Evolutionary conservation across 2,888 invertebrate genomes (phyloP).

Genomic region (Amphimallon solstitiale): DNA sequence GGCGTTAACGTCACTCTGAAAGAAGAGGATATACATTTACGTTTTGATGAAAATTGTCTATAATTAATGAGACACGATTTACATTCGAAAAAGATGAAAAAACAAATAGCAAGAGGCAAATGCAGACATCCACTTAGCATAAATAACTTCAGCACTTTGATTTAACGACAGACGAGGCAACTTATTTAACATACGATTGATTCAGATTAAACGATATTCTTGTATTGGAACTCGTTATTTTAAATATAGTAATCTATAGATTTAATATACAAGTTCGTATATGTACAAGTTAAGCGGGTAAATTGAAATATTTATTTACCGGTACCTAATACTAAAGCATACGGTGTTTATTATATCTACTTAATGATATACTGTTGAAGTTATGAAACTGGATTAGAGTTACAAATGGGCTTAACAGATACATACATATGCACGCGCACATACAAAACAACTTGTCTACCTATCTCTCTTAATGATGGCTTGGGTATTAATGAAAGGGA

Average conservation of each 20-base stretch:
- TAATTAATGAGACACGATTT: conserved; percentile 29
- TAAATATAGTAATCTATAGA: conserved; percentile 1
- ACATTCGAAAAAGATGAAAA: conserved; percentile 15
- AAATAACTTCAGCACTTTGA: not conserved
- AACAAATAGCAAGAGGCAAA: conserved; percentile 7
- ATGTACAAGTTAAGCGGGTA: not conserved
- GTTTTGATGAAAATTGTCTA: conserved; percentile 24
- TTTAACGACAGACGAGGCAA: conserved; percentile 15
- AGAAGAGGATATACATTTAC: conserved; percentile 7
- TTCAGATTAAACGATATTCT: conserved; percentile 11
- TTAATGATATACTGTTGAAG: conserved; percentile 44
- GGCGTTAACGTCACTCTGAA: conserved; percentile 13
- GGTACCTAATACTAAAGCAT: not conserved
- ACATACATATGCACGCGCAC: not conserved
- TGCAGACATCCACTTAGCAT: conserved; percentile 9
- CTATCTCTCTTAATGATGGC: not conserved
- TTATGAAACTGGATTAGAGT: conserved; percentile 46
- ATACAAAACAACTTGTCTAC: not conserved
- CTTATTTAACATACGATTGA: conserved; percentile 18
- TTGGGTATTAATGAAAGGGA: too few species aligned
- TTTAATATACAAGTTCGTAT: not conserved
- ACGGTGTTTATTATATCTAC: conserved; percentile 17
- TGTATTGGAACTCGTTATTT: conserved; percentile 15
- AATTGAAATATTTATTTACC: conserved; percentile 23
- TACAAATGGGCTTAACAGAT: conserved; percentile 43